A percentile compares a stretch with the other conserved stretches of the same genome.
Conservation (phyloP, 2,113 vertebrate genomes). For the Triplophysa rosa region DNA sequence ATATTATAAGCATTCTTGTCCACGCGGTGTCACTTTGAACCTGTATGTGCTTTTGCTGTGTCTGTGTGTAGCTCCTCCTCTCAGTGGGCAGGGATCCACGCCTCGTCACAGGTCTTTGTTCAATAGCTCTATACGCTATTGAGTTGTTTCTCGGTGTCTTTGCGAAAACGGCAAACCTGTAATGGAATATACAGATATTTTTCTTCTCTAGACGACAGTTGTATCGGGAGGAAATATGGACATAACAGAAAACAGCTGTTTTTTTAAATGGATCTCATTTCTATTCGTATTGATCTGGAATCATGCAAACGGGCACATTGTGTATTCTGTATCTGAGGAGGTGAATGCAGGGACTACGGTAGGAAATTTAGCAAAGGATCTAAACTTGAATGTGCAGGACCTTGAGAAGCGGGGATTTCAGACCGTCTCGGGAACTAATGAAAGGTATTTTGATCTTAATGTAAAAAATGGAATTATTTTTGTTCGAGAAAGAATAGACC, state of each 20-base stretch:
- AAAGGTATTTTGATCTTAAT: constrained; percentile 54
- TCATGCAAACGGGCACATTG: constrained; percentile 22
- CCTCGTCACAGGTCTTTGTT: constrained; percentile 34
- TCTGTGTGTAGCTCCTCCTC: background rate
- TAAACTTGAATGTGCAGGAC: constrained; percentile 43
- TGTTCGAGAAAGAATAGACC: constrained; percentile 47
- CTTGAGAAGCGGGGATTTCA: constrained; percentile 36
- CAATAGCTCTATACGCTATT: background rate
- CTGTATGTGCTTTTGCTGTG: too few relatives aligned
- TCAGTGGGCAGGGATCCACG: background rate
- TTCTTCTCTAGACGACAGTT: background rate
- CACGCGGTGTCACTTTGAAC: constrained; percentile 34
- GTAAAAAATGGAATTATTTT: constrained; percentile 39
- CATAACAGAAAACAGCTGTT: background rate
- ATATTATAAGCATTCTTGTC: background rate
- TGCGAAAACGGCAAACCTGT: background rate
- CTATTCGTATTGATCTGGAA: background rate
- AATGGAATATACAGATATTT: background rate
- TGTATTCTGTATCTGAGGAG: constrained; percentile 46
- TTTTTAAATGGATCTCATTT: background rate
- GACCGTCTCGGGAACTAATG: constrained; percentile 34
- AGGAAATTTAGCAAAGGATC: constrained; percentile 47
- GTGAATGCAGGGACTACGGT: constrained; percentile 28
- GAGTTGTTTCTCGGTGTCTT: background rate
- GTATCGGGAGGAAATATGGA: background rate